Percentiles rank a stretch among this genome's conserved stretches.
Evolutionary conservation across 2,113 vertebrate genomes (phyloP).

Genomic region (Chamaea fasciata): DNA sequence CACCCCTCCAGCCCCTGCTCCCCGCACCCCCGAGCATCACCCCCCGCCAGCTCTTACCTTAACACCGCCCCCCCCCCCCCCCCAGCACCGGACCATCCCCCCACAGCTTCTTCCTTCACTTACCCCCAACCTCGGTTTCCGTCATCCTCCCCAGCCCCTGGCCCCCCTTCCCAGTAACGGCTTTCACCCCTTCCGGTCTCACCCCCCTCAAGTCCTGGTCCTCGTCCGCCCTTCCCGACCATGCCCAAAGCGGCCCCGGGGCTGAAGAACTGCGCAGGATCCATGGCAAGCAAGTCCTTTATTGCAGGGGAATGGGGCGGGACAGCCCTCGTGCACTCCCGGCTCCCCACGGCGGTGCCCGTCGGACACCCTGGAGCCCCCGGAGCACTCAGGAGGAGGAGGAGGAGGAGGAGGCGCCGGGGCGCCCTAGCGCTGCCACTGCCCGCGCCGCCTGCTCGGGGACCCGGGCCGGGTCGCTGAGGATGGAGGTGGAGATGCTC

Average conservation of each 20-base stretch:
- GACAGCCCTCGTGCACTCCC: not conserved
- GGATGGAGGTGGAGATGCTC: slow-evolving; percentile 89
- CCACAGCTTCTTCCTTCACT: not conserved
- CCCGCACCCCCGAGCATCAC: not conserved
- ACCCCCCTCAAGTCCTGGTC: not conserved
- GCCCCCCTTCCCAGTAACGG: no score
- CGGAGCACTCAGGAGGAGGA: not conserved
- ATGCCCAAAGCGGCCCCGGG: no score
- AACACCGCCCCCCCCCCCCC: not conserved
- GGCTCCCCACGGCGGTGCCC: not conserved
- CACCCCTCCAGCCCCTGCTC: not conserved
- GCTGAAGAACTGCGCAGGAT: not conserved
- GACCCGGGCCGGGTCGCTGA: slow-evolving; percentile 83
- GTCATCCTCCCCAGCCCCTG: not conserved
- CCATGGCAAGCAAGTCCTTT: not conserved
- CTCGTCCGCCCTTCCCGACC: not conserved
- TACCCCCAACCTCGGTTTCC: not conserved
- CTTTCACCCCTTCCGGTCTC: not conserved
- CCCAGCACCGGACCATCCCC: not conserved
- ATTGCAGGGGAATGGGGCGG: not conserved
- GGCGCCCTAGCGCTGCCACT: slow-evolving; percentile 67
- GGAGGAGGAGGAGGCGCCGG: not conserved
- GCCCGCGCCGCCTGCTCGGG: slow-evolving; percentile 87
- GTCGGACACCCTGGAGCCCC: not conserved
- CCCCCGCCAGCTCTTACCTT: not conserved